Base-by-base conservation (phyloP, 2,797 vertebrate species). In the Lerista edwardsae region DNA sequence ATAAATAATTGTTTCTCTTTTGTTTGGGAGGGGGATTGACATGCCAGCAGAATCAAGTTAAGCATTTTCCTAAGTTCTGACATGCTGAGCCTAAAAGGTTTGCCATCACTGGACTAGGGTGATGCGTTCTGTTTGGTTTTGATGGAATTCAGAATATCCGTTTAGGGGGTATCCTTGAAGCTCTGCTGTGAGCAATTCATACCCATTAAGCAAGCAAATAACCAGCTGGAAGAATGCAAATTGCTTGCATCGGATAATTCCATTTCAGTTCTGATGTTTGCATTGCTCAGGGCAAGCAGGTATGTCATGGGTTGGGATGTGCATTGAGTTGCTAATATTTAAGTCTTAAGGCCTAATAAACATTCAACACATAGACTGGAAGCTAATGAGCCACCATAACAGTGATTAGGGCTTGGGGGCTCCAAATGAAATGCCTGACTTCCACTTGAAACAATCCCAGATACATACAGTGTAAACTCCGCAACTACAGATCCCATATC, bases 51-150 rank as follows among this genome's bases (percentile, higher is more conserved):
- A n/a, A n/a, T n/a, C n/a, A n/a, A n/a, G n/a, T n/a, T n/a, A n/a
- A n/a, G n/a, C n/a, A n/a, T n/a, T n/a, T n/a, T n/a, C n/a, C n/a
- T n/a, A n/a, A n/a, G n/a, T n/a, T n/a, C n/a, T n/a, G n/a, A n/a
- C n/a, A n/a, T n/a, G n/a, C n/a, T n/a, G n/a, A n/a, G n/a, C n/a
- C n/a, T n/a, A n/a, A n/a, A n/a, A n/a, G n/a, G n/a, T n/a, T n/a
- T n/a, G n/a, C n/a, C n/a, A n/a, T n/a, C n/a, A n/a, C n/a, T n/a
- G n/a, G n/a, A n/a, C n/a, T n/a, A n/a, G n/a, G n/a, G 72, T 89
- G 90, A 90, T 86, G 94, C 87, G 91, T 82, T 93, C 88, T 62
- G 87, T 67, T 82, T 91, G 82, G 86, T 93, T 91, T 90, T 87
- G 85, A 86, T 80, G 89, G 83, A 93, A 93, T 90, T 93, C 78